Percentiles rank a stretch among this genome's conserved stretches.
Conservation (phyloP, 2,797 vertebrate species). For the Neosilurus mollespiculum region DNA sequence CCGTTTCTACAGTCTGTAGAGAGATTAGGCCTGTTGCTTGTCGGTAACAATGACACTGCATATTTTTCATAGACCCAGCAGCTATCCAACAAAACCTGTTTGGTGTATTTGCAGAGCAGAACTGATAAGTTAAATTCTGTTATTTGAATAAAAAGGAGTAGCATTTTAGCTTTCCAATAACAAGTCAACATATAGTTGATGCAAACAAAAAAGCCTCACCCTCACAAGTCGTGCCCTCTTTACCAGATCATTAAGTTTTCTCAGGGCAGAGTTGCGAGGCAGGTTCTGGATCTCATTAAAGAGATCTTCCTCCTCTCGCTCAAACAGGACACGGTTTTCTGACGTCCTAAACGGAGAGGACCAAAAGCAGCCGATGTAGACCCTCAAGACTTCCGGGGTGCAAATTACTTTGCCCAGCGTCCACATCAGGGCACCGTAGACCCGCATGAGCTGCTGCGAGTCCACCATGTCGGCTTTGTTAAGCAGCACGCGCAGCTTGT, state of each 20-base stretch:
- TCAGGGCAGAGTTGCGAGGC: conserved; percentile 85
- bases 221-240: conserved; percentile 88
- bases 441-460: conserved; percentile 92
- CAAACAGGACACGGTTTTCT: conserved; percentile 86
- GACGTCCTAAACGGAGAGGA: conserved; percentile 84
- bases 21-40: background rate
- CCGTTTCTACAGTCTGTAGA: background rate
- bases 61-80: conserved; percentile 1
- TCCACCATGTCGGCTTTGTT: conserved; percentile 96
- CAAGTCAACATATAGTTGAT: background rate
- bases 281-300: conserved; percentile 91
- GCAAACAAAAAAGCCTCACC: conserved; percentile 69
- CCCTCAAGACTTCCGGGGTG: conserved; percentile 89
- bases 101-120: background rate
- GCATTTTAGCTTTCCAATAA: background rate
- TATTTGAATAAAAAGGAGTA: background rate
- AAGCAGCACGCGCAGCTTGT: conserved; percentile 92
- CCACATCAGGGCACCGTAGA: conserved; percentile 96
- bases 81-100: conserved; percentile 2
- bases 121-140: background rate
- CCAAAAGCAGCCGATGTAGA: conserved; percentile 97
- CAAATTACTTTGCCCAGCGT: conserved; percentile 89
- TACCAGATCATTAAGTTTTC: conserved; percentile 91
- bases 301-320: conserved; percentile 90
- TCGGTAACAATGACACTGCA: conserved; percentile 9